Conservation (phyloP, 1,140 invertebrate species). For the Drosophila pectinifera region DNA sequence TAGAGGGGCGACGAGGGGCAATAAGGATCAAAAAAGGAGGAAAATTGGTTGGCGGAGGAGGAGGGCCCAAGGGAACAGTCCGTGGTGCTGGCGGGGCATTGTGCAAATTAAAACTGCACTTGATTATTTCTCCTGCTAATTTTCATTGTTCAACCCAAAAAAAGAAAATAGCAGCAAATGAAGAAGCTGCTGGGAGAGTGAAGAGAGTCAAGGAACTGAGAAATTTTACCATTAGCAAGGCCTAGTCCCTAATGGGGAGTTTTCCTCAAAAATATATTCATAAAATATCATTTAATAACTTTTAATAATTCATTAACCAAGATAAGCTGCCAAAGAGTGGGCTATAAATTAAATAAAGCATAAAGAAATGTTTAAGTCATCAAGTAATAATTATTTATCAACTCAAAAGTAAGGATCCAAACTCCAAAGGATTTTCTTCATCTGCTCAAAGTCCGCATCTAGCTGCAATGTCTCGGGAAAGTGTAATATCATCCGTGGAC, state of each 20-base stretch:
- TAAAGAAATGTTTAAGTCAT: too few species aligned
- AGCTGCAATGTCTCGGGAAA: neutral
- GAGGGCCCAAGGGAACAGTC: neutral
- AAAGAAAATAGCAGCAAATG: constrained; percentile 21
- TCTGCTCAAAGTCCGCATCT: too few species aligned
- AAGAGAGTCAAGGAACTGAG: neutral
- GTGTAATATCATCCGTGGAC: constrained; percentile 23
- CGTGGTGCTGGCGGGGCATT: constrained; percentile 36
- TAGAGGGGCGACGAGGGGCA: constrained; percentile 4
- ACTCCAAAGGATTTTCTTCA: neutral
- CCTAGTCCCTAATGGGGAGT: too few species aligned
- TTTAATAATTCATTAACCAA: too few species aligned
- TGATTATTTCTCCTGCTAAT: constrained; percentile 79
- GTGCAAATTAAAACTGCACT: constrained; percentile 79
- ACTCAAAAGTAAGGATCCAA: neutral
- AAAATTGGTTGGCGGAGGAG: constrained; percentile 19
- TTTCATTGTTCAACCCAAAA: constrained; percentile 63
- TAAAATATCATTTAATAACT: too few species aligned
- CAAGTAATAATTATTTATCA: too few species aligned
- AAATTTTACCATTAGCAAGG: neutral
- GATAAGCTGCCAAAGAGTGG: too few species aligned
- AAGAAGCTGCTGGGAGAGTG: neutral
- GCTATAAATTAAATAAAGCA: too few species aligned
- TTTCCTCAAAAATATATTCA: too few species aligned
- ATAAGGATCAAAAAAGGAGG: constrained; percentile 1